Conservation (phyloP, 2,113 vertebrate genomes). For the Oryctolagus cuniculus region DNA sequence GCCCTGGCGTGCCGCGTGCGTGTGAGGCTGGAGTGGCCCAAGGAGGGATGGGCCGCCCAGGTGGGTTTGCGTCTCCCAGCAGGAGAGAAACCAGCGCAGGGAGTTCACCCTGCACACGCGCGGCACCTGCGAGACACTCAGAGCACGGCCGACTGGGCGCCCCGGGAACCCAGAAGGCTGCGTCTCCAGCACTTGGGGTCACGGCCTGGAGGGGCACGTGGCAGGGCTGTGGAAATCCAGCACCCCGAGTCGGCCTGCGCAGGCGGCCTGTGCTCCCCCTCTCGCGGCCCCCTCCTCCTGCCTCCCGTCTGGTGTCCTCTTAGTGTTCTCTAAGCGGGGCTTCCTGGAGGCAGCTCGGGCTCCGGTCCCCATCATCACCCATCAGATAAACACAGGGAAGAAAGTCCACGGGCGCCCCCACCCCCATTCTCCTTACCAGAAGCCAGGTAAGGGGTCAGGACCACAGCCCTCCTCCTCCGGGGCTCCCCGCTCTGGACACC, state of each 20-base stretch:
- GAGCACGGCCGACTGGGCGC: too few species aligned
- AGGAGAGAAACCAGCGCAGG: too few species aligned
- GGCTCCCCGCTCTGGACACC: too few species aligned
- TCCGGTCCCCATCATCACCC: background rate
- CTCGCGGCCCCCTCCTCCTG: background rate
- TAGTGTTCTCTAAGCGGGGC: background rate
- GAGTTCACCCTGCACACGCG: too few species aligned
- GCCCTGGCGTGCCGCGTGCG: too few species aligned
- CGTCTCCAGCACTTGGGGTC: background rate
- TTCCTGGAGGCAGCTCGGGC: conserved; percentile 16
- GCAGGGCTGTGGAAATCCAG: background rate
- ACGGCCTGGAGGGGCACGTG: accelerated
- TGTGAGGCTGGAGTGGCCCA: too few species aligned
- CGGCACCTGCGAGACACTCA: too few species aligned
- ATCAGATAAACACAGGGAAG: conserved; percentile 37
- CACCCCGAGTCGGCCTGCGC: background rate
- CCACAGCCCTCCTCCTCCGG: too few species aligned
- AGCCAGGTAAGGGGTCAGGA: background rate
- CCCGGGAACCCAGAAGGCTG: too few species aligned
- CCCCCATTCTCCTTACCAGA: background rate
- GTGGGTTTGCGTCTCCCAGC: too few species aligned
- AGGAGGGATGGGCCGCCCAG: too few species aligned
- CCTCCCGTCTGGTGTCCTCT: too few species aligned
- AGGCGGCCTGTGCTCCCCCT: background rate
- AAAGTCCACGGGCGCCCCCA: conserved; percentile 62